Percentiles rank a stretch among this genome's conserved stretches.
phyloP scores from a whole-genome alignment of 2,113 vertebrate genomes.

The Cygnus atratus region DNA sequence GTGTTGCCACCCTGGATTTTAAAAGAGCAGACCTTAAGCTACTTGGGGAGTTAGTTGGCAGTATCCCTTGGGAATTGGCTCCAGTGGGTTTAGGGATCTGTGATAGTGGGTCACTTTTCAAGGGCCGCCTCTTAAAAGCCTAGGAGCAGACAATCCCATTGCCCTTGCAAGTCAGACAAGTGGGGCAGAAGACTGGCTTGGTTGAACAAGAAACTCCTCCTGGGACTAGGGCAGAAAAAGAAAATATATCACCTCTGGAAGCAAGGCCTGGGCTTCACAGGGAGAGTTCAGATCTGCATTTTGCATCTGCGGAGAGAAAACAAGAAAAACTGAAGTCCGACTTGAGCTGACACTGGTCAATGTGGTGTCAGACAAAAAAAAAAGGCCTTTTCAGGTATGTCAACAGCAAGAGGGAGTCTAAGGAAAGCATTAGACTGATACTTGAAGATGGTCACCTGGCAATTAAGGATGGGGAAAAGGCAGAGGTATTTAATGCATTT shows the following conservation, averaged over 20 bases:
- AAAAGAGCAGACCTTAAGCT: neutral
- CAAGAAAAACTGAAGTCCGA: neutral
- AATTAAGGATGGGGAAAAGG: neutral
- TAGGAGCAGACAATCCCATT: neutral
- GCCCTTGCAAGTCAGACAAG: neutral
- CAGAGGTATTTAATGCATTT: neutral
- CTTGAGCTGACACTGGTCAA: neutral
- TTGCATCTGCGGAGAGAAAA: neutral
- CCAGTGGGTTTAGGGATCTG: neutral
- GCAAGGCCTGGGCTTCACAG: neutral
- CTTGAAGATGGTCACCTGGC: neutral
- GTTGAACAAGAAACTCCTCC: neutral
- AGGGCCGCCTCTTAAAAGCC: neutral
- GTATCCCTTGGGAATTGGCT: neutral
- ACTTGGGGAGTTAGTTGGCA: neutral
- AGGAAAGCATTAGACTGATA: neutral
- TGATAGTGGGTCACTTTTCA: neutral
- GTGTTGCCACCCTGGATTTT: neutral
- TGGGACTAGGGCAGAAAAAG: neutral
- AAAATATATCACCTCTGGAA: neutral
- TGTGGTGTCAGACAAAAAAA: neutral
- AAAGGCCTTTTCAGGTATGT: neutral
- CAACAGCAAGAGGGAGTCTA: neutral
- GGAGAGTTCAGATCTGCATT: neutral
- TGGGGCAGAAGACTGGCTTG: neutral